Conservation (phyloP, 2,888 invertebrate genomes). For the Alloplasta piceator region DNA sequence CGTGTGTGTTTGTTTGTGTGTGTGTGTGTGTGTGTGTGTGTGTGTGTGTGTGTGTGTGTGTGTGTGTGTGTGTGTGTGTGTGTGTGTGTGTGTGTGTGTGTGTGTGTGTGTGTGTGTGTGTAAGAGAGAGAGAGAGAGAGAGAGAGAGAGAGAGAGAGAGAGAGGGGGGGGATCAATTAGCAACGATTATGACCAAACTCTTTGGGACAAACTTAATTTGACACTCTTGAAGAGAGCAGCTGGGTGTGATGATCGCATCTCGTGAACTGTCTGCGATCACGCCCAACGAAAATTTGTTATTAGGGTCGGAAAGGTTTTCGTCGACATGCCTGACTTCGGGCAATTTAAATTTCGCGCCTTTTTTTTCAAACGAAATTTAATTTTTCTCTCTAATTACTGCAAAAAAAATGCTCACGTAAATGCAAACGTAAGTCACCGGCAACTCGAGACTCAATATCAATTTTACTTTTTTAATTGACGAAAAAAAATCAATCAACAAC, state of each 20-base stretch:
- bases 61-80: too few species aligned
- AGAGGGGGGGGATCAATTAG: conserved; percentile 76
- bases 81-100: too few species aligned
- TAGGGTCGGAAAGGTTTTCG: conserved; percentile 49
- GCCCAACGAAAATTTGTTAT: conserved; percentile 18
- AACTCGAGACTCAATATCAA: too few species aligned
- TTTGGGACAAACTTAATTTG: conserved; percentile 76
- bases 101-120: too few species aligned
- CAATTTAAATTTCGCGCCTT: conserved; percentile 51
- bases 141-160: too few species aligned
- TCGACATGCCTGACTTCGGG: conserved; percentile 29
- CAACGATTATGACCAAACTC: conserved; percentile 77
- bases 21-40: too few species aligned
- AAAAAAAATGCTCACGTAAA: too few species aligned
- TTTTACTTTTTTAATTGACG: background rate
- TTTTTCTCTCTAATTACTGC: background rate
- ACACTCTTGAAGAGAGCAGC: conserved; percentile 69
- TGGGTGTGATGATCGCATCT: conserved; percentile 43
- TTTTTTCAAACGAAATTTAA: conserved; percentile 43
- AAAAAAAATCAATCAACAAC: conserved; percentile 27
- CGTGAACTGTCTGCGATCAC: conserved; percentile 37
- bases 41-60: too few species aligned
- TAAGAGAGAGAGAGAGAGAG: too few species aligned
- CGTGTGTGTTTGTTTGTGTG: too few species aligned
- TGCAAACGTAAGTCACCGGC: too few species aligned